Evolutionary conservation across 2,113 vertebrate genomes (phyloP), one percentile per base, ranked within the genome.

Genomic region (Dissostichus mawsoni): DNA sequence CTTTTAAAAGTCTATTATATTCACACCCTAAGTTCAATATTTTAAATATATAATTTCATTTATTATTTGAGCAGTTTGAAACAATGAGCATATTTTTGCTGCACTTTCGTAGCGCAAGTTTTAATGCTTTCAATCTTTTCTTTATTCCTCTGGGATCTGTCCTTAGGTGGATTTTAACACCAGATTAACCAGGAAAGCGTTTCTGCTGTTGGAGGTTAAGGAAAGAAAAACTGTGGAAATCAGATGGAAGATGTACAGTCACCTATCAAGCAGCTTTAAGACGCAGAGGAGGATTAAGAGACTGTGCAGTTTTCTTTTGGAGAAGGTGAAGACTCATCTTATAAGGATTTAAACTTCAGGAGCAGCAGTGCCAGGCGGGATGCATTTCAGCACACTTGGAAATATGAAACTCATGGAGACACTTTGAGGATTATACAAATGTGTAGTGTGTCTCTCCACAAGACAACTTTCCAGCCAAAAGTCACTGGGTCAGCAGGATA

Each of bases 381-480:
- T 83, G 81, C 57, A 2, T 89, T 88, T 85, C 44, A 83, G 75
- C 85, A 87, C 82, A 80, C 84, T 85, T 88, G 90, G 87, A 92
- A 90, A 87, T 74, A 64, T 69, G 56, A 85, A 91, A 74, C 74
- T 90, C 80, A 64, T 65, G 83, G 76, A 92, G 77, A 82, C 79
- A 88, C 50, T 88, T 88, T 84, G 76, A 79, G 92, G 91, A 92
- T 92, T 93, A 91, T 84, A 87, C 84, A 25, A 67, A 79, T 66
- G 59, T 82, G 58, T 16, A 52, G 63, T 53, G 25, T 80, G 74
- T 68, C 80, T 83, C 56, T 80, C 20, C 74, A 41, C 74, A 56
- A 87, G 82, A 82, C 70, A 36, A 16, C 4, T 2, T 73, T 73
- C 79, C 61, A 47, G 68, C 47, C 69, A 72, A 65, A 47, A 86